Evolutionary conservation across 2,888 invertebrate genomes (phyloP).

Genomic region (Phania funesta): DNA sequence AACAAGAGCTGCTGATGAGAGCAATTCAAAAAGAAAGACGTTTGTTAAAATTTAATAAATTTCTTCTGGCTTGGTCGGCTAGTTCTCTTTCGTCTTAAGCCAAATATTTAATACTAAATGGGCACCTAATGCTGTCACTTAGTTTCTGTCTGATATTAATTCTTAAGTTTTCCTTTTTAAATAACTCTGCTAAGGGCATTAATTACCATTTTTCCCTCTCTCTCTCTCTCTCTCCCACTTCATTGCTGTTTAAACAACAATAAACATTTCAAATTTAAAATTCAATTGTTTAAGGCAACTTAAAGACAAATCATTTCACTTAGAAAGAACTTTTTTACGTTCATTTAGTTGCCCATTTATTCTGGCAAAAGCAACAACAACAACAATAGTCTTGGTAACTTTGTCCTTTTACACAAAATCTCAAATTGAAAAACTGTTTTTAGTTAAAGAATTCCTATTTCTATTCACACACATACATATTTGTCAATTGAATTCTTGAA

Average conservation of each 20-base stretch:
- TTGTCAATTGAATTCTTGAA: conserved; percentile 35
- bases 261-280: conserved; percentile 41
- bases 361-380: neutral
- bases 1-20: too few relatives aligned
- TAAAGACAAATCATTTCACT: conserved; percentile 58
- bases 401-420: conserved; percentile 9
- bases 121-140: too few relatives aligned
- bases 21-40: too few relatives aligned
- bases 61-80: too few relatives aligned
- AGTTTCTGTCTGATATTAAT: too few relatives aligned
- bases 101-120: too few relatives aligned
- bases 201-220: neutral
- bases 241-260: neutral
- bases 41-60: too few relatives aligned
- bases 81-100: too few relatives aligned
- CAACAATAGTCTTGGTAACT: conserved; percentile 6
- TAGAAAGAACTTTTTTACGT: neutral
- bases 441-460: conserved; percentile 11
- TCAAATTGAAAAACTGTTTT: neutral
- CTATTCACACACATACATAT: neutral
- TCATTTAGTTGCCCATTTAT: neutral
- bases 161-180: too few relatives aligned
- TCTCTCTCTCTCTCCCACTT: neutral
- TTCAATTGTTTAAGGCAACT: conserved; percentile 43
- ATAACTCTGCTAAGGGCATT: conserved; percentile 9